A percentile compares a stretch with the other conserved stretches of the same genome.
Evolutionary conservation across 1,140 invertebrate species (phyloP).

Genomic region (Diplogasteroides magnus): DNA sequence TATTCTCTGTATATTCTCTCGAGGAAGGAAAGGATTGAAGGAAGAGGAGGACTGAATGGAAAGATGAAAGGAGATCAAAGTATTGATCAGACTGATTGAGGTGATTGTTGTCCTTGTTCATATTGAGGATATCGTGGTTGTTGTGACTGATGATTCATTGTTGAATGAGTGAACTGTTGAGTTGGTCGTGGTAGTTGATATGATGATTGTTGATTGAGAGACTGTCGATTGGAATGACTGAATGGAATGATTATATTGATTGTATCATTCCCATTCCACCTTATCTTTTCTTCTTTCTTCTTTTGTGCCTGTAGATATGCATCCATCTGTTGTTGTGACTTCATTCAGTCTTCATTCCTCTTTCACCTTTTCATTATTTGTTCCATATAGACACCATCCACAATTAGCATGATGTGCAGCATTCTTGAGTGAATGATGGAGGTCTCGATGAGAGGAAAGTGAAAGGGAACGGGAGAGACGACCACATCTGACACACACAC

Average conservation of each 20-base stretch:
- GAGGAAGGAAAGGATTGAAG: too few relatives aligned
- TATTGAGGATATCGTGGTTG: neutral
- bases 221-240: neutral
- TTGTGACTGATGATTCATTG: neutral
- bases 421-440: neutral
- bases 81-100: too few relatives aligned
- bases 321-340: neutral
- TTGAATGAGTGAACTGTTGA: too few relatives aligned
- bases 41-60: too few relatives aligned
- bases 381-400: neutral
- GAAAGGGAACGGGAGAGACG: neutral
- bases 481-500: neutral
- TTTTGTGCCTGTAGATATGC: neutral
- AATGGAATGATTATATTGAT: too few relatives aligned
- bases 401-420: neutral
- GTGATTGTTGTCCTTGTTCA: too few relatives aligned
- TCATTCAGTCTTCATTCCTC: neutral
- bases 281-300: neutral
- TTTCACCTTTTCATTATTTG: neutral
- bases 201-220: neutral
- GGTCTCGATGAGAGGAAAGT: neutral
- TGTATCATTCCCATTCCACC: too few relatives aligned
- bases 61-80: too few relatives aligned
- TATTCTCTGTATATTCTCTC: too few relatives aligned
- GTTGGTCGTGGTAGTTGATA: neutral